A percentile compares a stretch with the other conserved stretches of the same genome.
phyloP scores from a whole-genome alignment of 2,797 vertebrate genomes.

The Enteromius afrohamiltoni region DNA sequence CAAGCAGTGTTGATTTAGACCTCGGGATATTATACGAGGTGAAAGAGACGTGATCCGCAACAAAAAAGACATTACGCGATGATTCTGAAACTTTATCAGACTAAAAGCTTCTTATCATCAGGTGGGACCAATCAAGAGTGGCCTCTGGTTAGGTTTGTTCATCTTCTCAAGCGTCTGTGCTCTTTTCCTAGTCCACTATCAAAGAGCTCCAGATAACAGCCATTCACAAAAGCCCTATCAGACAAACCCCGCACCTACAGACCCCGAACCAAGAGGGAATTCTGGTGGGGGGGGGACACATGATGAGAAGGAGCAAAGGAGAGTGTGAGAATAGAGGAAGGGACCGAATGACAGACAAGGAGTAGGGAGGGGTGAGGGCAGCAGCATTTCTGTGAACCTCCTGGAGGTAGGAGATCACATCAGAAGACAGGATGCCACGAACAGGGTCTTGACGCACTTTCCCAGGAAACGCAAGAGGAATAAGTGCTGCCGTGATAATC shows the following conservation, averaged over 20 bases:
- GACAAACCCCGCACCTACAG: background rate
- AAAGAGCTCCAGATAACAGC: slow-evolving; percentile 40
- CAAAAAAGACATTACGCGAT: background rate
- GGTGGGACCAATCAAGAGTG: slow-evolving; percentile 32
- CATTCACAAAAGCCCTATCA: slow-evolving; percentile 48
- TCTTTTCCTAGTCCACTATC: slow-evolving; percentile 34
- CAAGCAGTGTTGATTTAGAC: background rate
- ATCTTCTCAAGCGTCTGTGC: background rate
- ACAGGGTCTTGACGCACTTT: slow-evolving; percentile 11
- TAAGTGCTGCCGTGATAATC: background rate
- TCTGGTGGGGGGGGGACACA: background rate
- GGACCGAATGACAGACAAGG: slow-evolving; percentile 26
- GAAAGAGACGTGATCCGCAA: background rate
- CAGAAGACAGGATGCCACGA: slow-evolving; percentile 12
- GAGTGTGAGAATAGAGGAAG: slow-evolving; percentile 24
- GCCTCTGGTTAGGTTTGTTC: slow-evolving; percentile 28
- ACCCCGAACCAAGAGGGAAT: slow-evolving; percentile 7
- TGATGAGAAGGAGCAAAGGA: slow-evolving; percentile 23
- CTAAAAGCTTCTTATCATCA: slow-evolving; percentile 39
- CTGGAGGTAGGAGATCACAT: slow-evolving; percentile 24
- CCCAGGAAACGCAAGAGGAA: slow-evolving; percentile 13
- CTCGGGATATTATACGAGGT: background rate
- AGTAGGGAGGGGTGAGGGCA: slow-evolving; percentile 21
- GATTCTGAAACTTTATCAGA: background rate
- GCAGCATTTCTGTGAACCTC: slow-evolving; percentile 18